Base-by-base conservation (phyloP, 2,113 vertebrate species). In the Martes martes region DNA sequence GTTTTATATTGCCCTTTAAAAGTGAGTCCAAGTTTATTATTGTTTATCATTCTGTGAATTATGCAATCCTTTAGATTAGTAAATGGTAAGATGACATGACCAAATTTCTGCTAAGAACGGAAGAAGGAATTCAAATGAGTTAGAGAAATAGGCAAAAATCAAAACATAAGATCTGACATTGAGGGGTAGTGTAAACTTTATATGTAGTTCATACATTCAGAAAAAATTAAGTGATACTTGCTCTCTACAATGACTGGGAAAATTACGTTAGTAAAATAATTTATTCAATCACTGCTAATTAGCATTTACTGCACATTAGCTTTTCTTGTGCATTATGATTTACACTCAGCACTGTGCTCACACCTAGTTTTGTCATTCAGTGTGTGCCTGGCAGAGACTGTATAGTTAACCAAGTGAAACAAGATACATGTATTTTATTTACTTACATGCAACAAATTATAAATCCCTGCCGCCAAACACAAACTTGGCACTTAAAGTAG, bases 91-190 rank as follows among this genome's bases (percentile, higher is more conserved):
- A 59, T 26, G n/a, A n/a, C 5, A 79, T 23, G n/a, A 88, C 57
- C 6, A 26, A 28, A 16, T 90, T 96, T 83, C 50, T 87, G 10
- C 47, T 78, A 10, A 13, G 78, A 97, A 90, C 24, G 59, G 52
- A 90, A 94, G 39, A 79, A 61, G 86, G 6, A 55, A 94, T 95
- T 47, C 0, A 76, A 92, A 94, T 73, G 69, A 94, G 23, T 47
- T 61, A 28, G 26, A 88, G 96, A 98, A 97, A 98, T 69, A 95
- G 94, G 33, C 13, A 94, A 31, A n/a, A 81, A 76, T 94, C 87
- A 74, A 92, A 80, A 69, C 87, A 97, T n/a, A 52, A 67, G 6
- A 11, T 88, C 65, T 97, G 52, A 69, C 63, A 94, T 88, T 92
- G 4, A 95, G 95, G 2, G 55, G 78, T 24, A 96, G 31, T 82